Base-by-base conservation (phyloP, 2,113 vertebrate genomes). In the Vireo altiloquus region DNA sequence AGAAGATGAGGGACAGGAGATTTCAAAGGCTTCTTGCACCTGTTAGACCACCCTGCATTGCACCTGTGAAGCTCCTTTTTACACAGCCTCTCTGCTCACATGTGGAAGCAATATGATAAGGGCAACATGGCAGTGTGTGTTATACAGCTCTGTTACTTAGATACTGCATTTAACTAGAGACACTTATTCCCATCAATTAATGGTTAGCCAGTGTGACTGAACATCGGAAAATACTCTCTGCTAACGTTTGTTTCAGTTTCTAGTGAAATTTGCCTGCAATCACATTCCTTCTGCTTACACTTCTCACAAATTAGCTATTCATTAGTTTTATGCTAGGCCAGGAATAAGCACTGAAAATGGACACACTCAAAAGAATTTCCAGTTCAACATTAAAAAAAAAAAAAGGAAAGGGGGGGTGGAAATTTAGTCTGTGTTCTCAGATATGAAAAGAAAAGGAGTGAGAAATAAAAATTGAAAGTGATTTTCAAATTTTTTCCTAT, bases 241-340 rank as follows among this genome's bases (percentile, higher is more conserved):
- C 42, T 31, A 80, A 66, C 0, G 0, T 74, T 94, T 85, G 54
- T 90, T 95, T 93, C 71, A 63, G 44, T 60, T 90, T 44, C 49
- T 50, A 59, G 39, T 37, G 42, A 93, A 81, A 92, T 93, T 77
- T 91, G 30, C 47, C 50, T 68, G 75, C 50, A 74, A 80, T 90
- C 66, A 63, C 59, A 66, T 90, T 88, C 66, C 59, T 95, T 94
- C 75, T 90, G 71, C 66, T 75, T 77, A 59, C 35, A 25, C 19
- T 90, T 88, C 85, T 85, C 63, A 88, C 54, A 91, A 94, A 85
- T 39, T 46, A 53, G 42, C 84, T 91, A 50, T 95, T 93, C 50
- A 59, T 80, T 96, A 90, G 50, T 82, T 94, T 80, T 77, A 64
- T 47, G 46, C 47, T 65, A 37, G 64, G 21, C 84, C 70, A 63